Conservation (phyloP, 2,888 invertebrate species). For the Adelognathus sp. region DNA sequence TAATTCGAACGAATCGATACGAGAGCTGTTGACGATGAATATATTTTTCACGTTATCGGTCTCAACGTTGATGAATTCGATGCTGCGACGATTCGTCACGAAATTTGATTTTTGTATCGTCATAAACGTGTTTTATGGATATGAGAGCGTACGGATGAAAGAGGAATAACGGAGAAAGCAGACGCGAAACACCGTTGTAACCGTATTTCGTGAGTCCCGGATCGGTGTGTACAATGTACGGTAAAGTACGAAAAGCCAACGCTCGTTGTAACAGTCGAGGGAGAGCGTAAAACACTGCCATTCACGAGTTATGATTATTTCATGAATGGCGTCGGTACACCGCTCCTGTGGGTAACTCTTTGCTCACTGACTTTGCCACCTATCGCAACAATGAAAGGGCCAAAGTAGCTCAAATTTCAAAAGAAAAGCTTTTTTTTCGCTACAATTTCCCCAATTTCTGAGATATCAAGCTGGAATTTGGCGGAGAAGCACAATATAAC, state of each 20-base stretch:
- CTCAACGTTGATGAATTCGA: neutral
- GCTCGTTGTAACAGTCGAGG: conserved; percentile 13
- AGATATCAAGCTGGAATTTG: too few species aligned
- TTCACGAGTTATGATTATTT: conserved; percentile 42
- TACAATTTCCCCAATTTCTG: too few species aligned
- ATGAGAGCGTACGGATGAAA: neutral
- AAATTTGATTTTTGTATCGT: neutral
- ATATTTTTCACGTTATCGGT: too few species aligned
- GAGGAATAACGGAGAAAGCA: conserved; percentile 25
- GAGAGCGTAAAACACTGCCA: conserved; percentile 13
- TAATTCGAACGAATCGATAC: too few species aligned
- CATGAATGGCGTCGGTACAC: conserved; percentile 27
- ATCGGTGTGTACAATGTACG: neutral
- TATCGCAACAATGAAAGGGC: neutral
- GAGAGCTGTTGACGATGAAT: too few species aligned
- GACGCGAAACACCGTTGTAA: conserved; percentile 35
- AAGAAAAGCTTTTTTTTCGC: too few species aligned
- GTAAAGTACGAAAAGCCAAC: conserved; percentile 1
- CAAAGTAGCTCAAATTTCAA: neutral
- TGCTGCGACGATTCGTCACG: neutral
- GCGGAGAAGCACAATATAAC: too few species aligned
- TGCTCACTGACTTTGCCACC: neutral
- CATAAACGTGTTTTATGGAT: neutral
- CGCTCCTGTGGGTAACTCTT: neutral
- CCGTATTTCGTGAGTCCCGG: conserved; percentile 25